phyloP scores from a whole-genome alignment of 2,888 invertebrate species.

The Rotaria sp. region DNA sequence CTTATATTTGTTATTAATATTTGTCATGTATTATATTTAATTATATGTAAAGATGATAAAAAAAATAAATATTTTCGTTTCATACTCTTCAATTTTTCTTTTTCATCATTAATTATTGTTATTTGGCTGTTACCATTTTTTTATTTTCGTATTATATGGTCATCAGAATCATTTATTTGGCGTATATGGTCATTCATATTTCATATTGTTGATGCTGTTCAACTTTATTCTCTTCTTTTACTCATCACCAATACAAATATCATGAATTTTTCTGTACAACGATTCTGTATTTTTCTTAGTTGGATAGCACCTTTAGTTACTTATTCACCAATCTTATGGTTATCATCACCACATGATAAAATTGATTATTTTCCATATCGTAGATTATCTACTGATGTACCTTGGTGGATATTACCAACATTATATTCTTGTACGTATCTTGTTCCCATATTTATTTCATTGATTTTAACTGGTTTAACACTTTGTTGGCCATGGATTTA shows the following conservation, averaged over 20 bases:
- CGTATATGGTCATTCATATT: not conserved
- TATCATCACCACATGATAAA: not conserved
- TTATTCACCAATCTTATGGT: constrained; percentile 21
- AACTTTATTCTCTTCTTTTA: not conserved
- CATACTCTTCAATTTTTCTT: not conserved
- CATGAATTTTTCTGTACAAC: not conserved
- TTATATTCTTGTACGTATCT: not conserved
- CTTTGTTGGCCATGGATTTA: not conserved
- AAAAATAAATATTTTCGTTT: not conserved
- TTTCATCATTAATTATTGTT: not conserved
- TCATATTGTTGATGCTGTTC: constrained; percentile 16
- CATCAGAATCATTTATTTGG: not conserved
- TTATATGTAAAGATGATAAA: not conserved
- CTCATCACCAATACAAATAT: not conserved
- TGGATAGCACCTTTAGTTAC: constrained; percentile 1
- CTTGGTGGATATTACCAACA: not conserved
- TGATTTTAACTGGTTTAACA: not conserved
- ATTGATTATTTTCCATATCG: not conserved
- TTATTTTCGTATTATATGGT: not conserved
- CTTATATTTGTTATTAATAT: not conserved
- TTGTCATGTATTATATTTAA: constrained; percentile 1
- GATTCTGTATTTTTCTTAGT: not conserved
- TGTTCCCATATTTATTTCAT: not conserved
- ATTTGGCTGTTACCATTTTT: not conserved
- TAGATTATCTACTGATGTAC: not conserved